Base-by-base conservation (phyloP, 2,113 vertebrate species). In the Jaculus jaculus region DNA sequence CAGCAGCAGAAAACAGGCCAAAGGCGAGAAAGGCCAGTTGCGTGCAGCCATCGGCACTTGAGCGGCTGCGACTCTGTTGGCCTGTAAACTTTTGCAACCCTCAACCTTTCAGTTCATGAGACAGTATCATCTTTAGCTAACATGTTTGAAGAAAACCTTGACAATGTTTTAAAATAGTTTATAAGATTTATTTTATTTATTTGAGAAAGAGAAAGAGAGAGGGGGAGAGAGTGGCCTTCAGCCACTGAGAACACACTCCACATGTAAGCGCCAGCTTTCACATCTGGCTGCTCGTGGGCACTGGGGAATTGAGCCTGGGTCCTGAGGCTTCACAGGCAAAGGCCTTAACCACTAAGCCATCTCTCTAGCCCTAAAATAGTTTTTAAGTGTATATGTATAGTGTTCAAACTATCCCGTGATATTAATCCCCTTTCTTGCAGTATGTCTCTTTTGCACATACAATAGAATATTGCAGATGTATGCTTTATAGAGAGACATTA, bases 381-480 rank as follows among this genome's bases (percentile, higher is more conserved):
- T 6, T 47, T 47, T 81, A 37, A 17, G 37, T 28, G 16, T 8
- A n/a, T 3, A 63, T 39, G 71, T 81, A 75, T 71, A 87, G 23
- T 32, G 3, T 47, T 80, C 89, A 93, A 94, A 95, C 89, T 73
- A 93, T 51, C 72, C 12, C 77, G 83, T 23, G 58, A 91, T 20
- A 92, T 73, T 87, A 84, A 92, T 87, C 91, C 74, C 82, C 34
- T 78, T 87, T 96, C 23, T 47, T 92, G 20, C 7, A 73, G 32
- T 73, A 84, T 82, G 5, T 84, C 80, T 81, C 84, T 89, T 63
- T 74, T 92, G 10, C 89, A 71, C 3, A 58, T 18, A 58, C 42
- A 91, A 61, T 30, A 81, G 51, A 34, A 63, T 80, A 93, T 94
- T 93, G 83, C 68, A 89, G 74, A 84, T 79, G 58, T 4, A 54